Percentiles rank a stretch among this genome's conserved stretches.
These are phyloP conservation scores for Perccottus glenii DNA, from an alignment of 2,113 vertebrate species.

Conservation along the genomic window DNA sequence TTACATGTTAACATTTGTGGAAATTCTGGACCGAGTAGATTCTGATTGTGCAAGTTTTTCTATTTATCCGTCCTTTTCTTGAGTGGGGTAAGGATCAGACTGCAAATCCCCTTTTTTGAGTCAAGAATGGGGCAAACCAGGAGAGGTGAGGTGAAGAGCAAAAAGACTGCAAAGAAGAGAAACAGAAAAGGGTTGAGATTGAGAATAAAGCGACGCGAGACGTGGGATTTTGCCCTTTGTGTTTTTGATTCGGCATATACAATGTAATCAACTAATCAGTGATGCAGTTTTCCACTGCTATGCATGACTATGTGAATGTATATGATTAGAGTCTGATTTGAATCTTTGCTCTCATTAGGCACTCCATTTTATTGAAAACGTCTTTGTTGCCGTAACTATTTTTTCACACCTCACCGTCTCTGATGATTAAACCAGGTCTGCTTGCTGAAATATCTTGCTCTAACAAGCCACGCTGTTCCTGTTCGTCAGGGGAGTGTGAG, in stretches of 20 bases:
- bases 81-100: constrained; percentile 62
- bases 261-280: constrained; percentile 43
- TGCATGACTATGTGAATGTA: constrained; percentile 35
- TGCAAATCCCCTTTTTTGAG: constrained; percentile 52
- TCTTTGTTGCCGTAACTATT: constrained; percentile 28
- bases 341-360: constrained; percentile 42
- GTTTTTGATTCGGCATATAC: constrained; percentile 33
- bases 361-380: constrained; percentile 31
- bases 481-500: constrained; percentile 39
- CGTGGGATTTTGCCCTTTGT: constrained; percentile 27
- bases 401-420: constrained; percentile 48
- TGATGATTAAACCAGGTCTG: constrained; percentile 60
- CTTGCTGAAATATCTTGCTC: constrained; percentile 46
- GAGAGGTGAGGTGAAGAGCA: constrained; percentile 24
- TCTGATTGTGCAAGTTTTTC: constrained; percentile 59
- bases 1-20: not conserved
- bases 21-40: constrained; percentile 53
- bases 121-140: constrained; percentile 24
- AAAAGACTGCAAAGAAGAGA: constrained; percentile 19
- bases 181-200: not conserved
- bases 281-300: constrained; percentile 12
- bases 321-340: constrained; percentile 31
- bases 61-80: constrained; percentile 67
- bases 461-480: constrained; percentile 45
- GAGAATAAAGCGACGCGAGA: not conserved